A percentile compares a stretch with the other conserved stretches of the same genome.
Conservation (phyloP, 2,888 invertebrate genomes). For the Mythimna loreyi region DNA sequence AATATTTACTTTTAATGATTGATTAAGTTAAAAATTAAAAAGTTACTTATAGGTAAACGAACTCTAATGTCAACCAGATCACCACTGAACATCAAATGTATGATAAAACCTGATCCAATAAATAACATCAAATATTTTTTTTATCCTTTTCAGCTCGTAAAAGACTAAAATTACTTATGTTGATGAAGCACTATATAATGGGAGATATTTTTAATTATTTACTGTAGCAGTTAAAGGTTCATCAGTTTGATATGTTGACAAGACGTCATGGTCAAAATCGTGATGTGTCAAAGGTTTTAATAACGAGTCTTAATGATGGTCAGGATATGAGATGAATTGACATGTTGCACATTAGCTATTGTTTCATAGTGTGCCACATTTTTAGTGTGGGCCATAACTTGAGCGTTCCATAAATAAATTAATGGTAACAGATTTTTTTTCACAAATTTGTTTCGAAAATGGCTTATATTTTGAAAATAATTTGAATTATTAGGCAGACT, state of each 20-base stretch:
- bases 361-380: slow-evolving; percentile 6
- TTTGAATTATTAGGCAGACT: not conserved
- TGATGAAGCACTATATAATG: not conserved
- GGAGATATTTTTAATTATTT: no score
- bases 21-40: not conserved
- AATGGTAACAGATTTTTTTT: not conserved
- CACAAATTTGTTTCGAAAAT: not conserved
- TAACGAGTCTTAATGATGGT: slow-evolving; percentile 16
- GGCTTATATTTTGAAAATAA: not conserved
- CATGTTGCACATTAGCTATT: slow-evolving; percentile 46
- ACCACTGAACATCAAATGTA: no score
- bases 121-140: no score
- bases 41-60: no score
- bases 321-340: slow-evolving; percentile 18
- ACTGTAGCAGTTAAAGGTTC: not conserved
- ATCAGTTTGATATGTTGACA: slow-evolving; percentile 15
- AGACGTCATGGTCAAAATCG: slow-evolving; percentile 22
- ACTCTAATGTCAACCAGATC: no score
- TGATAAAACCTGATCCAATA: no score
- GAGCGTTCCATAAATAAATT: not conserved
- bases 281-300: slow-evolving; percentile 19
- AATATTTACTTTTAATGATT: not conserved
- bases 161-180: not conserved
- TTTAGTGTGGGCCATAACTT: slow-evolving; percentile 6
- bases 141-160: not conserved